These are phyloP conservation scores for Lagopus leucura DNA, from an alignment of 2,113 vertebrate genomes.

Conservation along the genomic window DNA sequence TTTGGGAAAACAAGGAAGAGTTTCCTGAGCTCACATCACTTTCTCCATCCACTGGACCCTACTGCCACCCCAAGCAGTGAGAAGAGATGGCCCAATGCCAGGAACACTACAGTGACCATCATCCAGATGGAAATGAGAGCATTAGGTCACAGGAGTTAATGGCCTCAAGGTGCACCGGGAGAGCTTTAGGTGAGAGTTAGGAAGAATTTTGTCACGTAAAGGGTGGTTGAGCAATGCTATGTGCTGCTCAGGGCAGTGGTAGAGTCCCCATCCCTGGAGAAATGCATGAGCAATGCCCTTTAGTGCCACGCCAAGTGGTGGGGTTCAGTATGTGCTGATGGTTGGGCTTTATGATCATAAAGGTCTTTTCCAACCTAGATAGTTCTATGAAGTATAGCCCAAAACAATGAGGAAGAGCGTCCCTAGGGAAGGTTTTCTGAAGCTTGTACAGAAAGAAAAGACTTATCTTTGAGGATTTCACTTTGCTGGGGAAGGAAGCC, in stretches of 20 bases:
- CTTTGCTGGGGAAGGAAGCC: neutral
- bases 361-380: neutral
- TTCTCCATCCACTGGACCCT: fast-evolving
- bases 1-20: fast-evolving
- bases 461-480: neutral
- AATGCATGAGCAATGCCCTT: neutral
- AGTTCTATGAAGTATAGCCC: neutral
- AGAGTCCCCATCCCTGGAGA: neutral
- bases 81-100: neutral
- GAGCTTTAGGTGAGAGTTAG: neutral
- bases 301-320: neutral
- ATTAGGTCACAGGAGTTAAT: neutral
- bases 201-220: neutral
- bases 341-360: neutral
- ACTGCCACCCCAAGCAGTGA: fast-evolving
- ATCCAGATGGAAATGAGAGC: fast-evolving
- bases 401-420: neutral
- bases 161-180: neutral
- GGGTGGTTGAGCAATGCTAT: neutral
- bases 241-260: neutral
- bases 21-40: neutral
- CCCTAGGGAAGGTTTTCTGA: neutral
- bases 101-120: fast-evolving
- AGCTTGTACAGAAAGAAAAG: neutral
- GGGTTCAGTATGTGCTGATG: neutral